Evolutionary conservation across 2,888 invertebrate species (phyloP), one percentile per base, ranked within the genome.

Genomic region (Pammene aurita): DNA sequence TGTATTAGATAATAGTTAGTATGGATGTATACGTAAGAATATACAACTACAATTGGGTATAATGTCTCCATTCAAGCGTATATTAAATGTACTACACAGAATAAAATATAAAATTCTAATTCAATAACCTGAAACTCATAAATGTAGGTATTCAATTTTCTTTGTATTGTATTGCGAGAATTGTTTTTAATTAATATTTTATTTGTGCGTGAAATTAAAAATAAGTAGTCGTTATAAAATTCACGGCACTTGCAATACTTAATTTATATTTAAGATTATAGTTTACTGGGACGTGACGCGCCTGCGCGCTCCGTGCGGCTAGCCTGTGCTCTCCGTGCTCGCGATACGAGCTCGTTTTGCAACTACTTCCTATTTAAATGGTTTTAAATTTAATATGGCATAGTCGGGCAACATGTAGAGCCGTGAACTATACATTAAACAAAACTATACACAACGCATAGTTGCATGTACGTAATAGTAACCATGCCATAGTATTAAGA

Each of bases 161-260:
- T 71, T 54, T 70, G 66, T 67, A 66, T 72, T 72, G 63, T 69
- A 70, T 64, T 63, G 65, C 57, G n/a, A 67, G 48, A 62, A 52
- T 77, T 75, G 75, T 78, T 72, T 76, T 72, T 77, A 83, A 85
- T 84, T 84, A 84, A 83, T 85, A 83, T 54, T 83, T 82, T 83
- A 81, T 83, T 80, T 81, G 74, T 71, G 80, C 84, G 82, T 84
- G 84, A 84, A 84, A 85, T 85, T 84, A 84, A 84, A 84, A 83
- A 82, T 78, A 82, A 79, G 79, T 80, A 76, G 74, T 73, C 75
- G 75, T 79, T 78, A 77, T 77, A 75, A 78, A 78, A 76, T 77
- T 78, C 77, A 78, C 77, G 80, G 72, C 76, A 73, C 71, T 76
- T 77, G 75, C 74, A 72, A 78, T 80, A 78, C 75, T 77, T 79